Percentiles rank a stretch among this genome's conserved stretches.
These are phyloP conservation scores for Danio choprae DNA, from an alignment of 2,797 vertebrate genomes.

Conservation along the genomic window DNA sequence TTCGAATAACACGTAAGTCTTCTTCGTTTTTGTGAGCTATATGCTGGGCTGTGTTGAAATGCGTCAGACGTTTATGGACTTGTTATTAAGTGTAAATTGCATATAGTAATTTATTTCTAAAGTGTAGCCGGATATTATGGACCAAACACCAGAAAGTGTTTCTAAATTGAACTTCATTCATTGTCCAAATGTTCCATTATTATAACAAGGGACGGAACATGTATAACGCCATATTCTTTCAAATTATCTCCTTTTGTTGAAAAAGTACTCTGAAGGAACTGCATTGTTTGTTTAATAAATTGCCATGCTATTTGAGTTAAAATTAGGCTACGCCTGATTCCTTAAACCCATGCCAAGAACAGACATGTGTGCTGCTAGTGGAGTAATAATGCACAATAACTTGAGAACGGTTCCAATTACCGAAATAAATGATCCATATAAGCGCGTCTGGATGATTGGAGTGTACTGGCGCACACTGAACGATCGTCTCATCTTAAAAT, in stretches of 20 bases:
- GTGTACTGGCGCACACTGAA: neutral
- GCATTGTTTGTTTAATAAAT: conserved; percentile 99
- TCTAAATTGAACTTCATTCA: conserved; percentile 89
- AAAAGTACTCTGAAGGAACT: conserved; percentile 90
- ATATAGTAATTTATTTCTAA: conserved; percentile 99
- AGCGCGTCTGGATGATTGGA: neutral
- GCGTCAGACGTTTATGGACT: conserved; percentile 85
- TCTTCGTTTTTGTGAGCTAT: conserved; percentile 81
- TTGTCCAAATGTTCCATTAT: conserved; percentile 86
- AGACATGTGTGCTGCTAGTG: neutral
- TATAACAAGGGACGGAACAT: conserved; percentile 91
- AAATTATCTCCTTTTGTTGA: conserved; percentile 88
- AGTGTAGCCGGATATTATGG: conserved; percentile 93
- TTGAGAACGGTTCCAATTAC: neutral
- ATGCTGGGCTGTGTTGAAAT: conserved; percentile 70
- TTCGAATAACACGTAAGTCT: conserved; percentile 97
- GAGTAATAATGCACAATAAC: neutral
- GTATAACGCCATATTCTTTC: conserved; percentile 95
- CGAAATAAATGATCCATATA: neutral
- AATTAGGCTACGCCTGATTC: conserved; percentile 83
- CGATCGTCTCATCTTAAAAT: neutral
- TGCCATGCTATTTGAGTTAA: conserved; percentile 93
- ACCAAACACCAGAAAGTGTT: conserved; percentile 96
- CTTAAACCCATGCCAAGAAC: conserved; percentile 71
- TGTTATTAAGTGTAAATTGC: conserved; percentile 96